Conservation (phyloP, 2,888 invertebrate species). For the Drosophila maculinotata region DNA sequence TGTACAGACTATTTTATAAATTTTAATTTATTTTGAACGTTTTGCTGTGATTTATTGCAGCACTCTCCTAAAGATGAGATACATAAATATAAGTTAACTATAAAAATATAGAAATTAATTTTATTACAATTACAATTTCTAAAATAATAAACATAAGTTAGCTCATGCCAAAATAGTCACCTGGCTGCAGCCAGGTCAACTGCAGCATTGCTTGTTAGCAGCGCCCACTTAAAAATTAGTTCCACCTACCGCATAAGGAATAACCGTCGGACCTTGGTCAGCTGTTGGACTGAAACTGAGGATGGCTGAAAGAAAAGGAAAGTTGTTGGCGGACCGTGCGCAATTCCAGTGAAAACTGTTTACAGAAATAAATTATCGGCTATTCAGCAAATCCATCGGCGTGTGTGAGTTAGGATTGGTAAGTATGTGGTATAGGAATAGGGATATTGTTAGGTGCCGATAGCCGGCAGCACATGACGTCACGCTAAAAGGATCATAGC, state of each 20-base stretch:
- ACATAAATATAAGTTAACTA: no score
- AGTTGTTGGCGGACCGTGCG: conserved; percentile 41
- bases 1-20: no score
- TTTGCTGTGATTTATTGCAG: no score
- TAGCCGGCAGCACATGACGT: conserved; percentile 66
- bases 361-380: conserved; percentile 79
- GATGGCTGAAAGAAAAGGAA: conserved; percentile 26
- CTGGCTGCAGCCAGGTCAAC: conserved; percentile 21
- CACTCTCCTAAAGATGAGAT: no score
- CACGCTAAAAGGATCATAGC: conserved; percentile 62
- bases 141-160: conserved; percentile 44
- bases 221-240: conserved; percentile 78
- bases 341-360: conserved; percentile 76
- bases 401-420: conserved; percentile 21
- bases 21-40: no score
- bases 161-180: conserved; percentile 55
- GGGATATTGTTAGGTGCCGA: conserved; percentile 50
- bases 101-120: no score
- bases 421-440: neutral
- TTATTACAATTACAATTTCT: no score
- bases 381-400: conserved; percentile 60
- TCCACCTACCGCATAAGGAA: conserved; percentile 48
- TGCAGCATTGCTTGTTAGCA: conserved; percentile 63
- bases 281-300: conserved; percentile 65
- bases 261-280: conserved; percentile 55